Percentiles rank a stretch among this genome's conserved stretches.
Evolutionary conservation across 2,888 invertebrate species (phyloP).

Genomic region (Drosophila monieri): DNA sequence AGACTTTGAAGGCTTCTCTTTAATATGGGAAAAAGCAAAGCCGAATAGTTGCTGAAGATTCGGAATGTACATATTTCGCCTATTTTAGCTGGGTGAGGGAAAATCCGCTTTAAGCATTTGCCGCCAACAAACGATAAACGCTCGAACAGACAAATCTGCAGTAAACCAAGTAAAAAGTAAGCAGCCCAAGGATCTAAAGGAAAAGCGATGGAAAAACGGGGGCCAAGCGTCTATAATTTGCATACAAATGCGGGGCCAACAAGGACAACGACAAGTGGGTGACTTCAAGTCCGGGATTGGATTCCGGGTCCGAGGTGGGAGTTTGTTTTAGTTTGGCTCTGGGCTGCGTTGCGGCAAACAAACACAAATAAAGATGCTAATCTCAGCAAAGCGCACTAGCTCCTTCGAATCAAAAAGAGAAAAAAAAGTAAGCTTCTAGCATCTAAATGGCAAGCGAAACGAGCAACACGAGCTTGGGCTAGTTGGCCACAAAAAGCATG

Average conservation of each 20-base stretch:
- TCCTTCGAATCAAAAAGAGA: constrained; percentile 17
- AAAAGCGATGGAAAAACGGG: constrained; percentile 27
- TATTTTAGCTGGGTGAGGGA: constrained; percentile 31
- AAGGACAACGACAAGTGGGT: constrained; percentile 54
- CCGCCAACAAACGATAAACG: constrained; percentile 64
- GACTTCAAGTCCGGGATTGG: constrained; percentile 57
- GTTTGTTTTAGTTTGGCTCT: constrained; percentile 44
- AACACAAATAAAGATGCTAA: constrained; percentile 79
- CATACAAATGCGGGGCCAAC: constrained; percentile 71
- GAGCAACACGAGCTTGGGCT: constrained; percentile 37
- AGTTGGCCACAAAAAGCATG: constrained; percentile 36
- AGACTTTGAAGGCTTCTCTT: constrained; percentile 6
- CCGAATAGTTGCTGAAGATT: constrained; percentile 20
- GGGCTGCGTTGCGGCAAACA: constrained; percentile 68
- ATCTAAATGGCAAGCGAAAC: constrained; percentile 58
- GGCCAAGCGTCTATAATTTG: constrained; percentile 75
- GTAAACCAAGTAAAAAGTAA: constrained; percentile 43
- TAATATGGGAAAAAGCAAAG: constrained; percentile 15
- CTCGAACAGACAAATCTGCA: constrained; percentile 69
- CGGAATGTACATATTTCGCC: constrained; percentile 13
- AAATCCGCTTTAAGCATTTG: constrained; percentile 62
- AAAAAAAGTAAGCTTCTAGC: constrained; percentile 46
- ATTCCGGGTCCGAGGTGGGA: constrained; percentile 33
- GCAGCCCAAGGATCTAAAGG: constrained; percentile 29
- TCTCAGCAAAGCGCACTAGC: constrained; percentile 66